Evolutionary conservation across 2,797 vertebrate species (phyloP), one percentile per base, ranked within the genome.

Genomic region (Craterocephalus amniculus): DNA sequence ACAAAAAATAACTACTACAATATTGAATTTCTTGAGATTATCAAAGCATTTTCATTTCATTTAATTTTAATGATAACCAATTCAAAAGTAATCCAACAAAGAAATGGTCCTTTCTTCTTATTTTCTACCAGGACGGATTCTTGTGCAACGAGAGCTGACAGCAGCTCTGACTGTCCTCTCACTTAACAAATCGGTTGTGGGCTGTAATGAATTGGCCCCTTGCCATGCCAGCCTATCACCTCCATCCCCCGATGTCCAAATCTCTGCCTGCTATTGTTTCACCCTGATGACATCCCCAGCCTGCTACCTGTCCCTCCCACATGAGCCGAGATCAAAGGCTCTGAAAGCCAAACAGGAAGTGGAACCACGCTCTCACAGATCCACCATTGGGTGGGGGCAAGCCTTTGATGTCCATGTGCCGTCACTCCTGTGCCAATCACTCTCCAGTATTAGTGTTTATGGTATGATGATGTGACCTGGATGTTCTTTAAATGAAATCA

Each of bases 281-380:
- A 29, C 79, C 72, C 38, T 29, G 55, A 58, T 75, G 61, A 86
- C 79, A 64, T 80, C 82, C 81, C 83, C 68, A 76, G 76, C 76
- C 85, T 83, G 87, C 77, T 90, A 79, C 81, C 84, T 89, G 75
- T 86, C 64, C 80, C 74, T 7, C 87, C 81, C 83, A 82, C 72
- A 76, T 64, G 58, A 72, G 68, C 57, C 16, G 0, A 79, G 80
- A 91, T 92, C 84, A 92, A 92, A 91, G 85, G 45, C 78, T 82
- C 60, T 12, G 62, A 27, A 84, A 86, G 70, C 70, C 59, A 88
- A 93, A 92, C 87, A 92, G 89, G 91, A 92, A 90, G 82, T 87
- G 78, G 79, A 84, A 81, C 58, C 67, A 34, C 78, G 71, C 85
- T 89, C 77, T 70, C 73, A 70, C 74, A 77, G 67, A 72, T 65